These are phyloP conservation scores for Sebastes goodei DNA, from an alignment of 2,797 vertebrate species.

Conservation along the genomic window DNA sequence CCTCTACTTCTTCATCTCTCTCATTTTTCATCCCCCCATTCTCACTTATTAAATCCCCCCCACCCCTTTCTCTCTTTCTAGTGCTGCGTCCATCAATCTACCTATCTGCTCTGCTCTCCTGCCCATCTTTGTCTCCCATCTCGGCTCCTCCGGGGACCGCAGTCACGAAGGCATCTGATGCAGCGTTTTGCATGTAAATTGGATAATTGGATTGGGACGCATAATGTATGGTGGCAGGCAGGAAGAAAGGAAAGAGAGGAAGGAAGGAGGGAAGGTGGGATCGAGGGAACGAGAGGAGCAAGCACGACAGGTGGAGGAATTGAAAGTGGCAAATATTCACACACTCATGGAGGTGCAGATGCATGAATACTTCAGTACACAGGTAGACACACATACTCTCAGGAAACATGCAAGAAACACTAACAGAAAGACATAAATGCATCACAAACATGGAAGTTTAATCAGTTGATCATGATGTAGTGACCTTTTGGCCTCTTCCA, in stretches of 20 bases:
- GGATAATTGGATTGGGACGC: slow-evolving; percentile 72
- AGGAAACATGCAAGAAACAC: neutral
- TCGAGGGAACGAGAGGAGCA: neutral
- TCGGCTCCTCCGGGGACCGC: slow-evolving; percentile 1
- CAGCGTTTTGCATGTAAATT: slow-evolving; percentile 74
- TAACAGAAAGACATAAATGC: neutral
- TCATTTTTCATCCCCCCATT: slow-evolving; percentile 22
- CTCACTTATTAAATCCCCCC: slow-evolving; percentile 21
- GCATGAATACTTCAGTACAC: neutral
- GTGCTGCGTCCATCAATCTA: slow-evolving; percentile 35
- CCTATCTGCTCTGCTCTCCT: slow-evolving; percentile 9
- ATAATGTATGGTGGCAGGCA: slow-evolving; percentile 34
- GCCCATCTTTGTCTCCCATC: slow-evolving; percentile 28
- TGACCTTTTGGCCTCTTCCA: too few relatives aligned
- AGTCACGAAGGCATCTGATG: slow-evolving; percentile 53
- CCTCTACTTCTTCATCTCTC: neutral
- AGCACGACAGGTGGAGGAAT: neutral
- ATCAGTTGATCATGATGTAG: neutral
- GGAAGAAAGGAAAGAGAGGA: neutral
- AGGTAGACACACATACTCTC: neutral
- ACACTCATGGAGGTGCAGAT: neutral
- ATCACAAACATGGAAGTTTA: neutral
- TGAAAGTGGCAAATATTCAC: neutral
- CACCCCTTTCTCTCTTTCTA: neutral
- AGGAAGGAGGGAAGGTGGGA: neutral